Evolutionary conservation across 1,140 invertebrate species (phyloP).

Genomic region (Campodea augens): DNA sequence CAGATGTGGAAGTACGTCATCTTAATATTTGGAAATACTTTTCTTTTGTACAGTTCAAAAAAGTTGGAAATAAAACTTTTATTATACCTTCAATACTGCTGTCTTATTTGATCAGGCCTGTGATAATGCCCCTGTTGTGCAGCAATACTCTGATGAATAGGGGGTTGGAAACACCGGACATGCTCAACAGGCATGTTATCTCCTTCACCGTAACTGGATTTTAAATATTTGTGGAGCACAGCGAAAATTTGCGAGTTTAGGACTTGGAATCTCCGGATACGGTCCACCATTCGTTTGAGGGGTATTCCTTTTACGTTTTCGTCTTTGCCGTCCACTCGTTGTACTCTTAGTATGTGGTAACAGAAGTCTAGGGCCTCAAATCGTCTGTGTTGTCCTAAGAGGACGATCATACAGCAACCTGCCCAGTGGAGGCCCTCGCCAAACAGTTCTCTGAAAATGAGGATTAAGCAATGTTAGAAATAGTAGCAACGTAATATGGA

Average conservation of each 20-base stretch:
- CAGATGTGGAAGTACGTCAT: too few relatives aligned
- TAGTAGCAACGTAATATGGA: too few relatives aligned
- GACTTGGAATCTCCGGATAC: conserved; percentile 92
- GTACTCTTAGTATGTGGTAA: conserved; percentile 92
- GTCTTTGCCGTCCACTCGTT: conserved; percentile 91
- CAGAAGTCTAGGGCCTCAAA: conserved; percentile 98
- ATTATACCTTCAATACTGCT: too few relatives aligned
- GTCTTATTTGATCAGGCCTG: conserved; percentile 35
- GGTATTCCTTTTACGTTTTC: conserved; percentile 92
- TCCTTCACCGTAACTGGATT: conserved; percentile 46
- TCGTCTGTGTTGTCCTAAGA: conserved; percentile 83
- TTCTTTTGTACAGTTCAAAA: too few relatives aligned
- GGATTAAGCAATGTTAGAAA: conserved; percentile 12
- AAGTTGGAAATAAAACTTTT: too few relatives aligned
- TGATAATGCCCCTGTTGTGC: conserved; percentile 35
- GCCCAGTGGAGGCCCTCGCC: conserved; percentile 99
- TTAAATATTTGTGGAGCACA: conserved; percentile 87
- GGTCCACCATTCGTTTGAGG: conserved; percentile 89
- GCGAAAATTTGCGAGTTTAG: conserved; percentile 97
- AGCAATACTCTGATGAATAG: conserved; percentile 52
- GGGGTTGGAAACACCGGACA: conserved; percentile 90
- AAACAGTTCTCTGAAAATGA: conserved; percentile 65
- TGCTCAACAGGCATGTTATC: conserved; percentile 83
- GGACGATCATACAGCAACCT: conserved; percentile 93
- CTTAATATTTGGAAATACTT: too few relatives aligned